Conservation (phyloP, 2,113 vertebrate genomes). For the Notarius quadriscutis region DNA sequence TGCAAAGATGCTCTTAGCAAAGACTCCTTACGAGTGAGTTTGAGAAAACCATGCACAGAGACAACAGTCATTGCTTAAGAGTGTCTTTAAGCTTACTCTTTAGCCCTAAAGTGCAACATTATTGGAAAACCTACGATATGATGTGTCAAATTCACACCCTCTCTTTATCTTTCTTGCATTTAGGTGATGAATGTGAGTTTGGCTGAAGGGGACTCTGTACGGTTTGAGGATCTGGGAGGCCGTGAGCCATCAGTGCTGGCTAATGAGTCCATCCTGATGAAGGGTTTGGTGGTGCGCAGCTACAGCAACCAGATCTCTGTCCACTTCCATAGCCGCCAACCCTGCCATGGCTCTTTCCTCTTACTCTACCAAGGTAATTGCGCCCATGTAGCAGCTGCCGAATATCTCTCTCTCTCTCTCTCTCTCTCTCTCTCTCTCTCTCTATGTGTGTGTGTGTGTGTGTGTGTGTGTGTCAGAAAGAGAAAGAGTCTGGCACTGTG, state of each 20-base stretch:
- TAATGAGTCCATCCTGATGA: conserved; percentile 89
- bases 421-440: too few species aligned
- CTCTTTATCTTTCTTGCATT: conserved; percentile 22
- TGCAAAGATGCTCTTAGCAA: too few species aligned
- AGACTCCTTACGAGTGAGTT: too few species aligned
- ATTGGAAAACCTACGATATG: background rate
- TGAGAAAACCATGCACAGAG: too few species aligned
- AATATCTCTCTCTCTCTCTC: background rate
- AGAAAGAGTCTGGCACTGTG: conserved; percentile 29
- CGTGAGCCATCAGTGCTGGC: conserved; percentile 82
- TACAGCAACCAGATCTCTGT: conserved; percentile 86
- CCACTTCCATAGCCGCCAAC: conserved; percentile 79
- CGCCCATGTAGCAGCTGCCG: background rate
- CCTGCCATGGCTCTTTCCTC: conserved; percentile 75
- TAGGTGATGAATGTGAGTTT: conserved; percentile 92
- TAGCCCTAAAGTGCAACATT: too few species aligned
- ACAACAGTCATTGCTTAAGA: too few species aligned
- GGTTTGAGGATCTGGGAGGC: conserved; percentile 80
- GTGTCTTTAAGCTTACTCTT: too few species aligned
- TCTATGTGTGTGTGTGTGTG: background rate
- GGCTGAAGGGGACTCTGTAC: conserved; percentile 80
- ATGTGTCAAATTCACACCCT: background rate
- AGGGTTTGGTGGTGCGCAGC: conserved; percentile 89
- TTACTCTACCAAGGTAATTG: conserved; percentile 87
- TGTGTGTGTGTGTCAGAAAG: background rate